Conservation (phyloP, 2,797 vertebrate species). For the Tenualosa thibaudeaui region DNA sequence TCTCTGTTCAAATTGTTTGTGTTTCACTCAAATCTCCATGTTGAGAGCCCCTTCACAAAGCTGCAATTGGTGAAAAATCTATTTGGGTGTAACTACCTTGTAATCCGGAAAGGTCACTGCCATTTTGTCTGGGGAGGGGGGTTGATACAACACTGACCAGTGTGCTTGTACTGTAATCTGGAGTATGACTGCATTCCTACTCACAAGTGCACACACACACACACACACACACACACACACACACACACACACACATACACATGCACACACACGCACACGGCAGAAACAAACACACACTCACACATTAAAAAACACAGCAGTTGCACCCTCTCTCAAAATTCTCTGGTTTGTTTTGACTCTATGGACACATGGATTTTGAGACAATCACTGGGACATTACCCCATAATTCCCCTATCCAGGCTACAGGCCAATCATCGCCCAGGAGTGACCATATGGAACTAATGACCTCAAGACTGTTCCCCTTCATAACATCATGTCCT, state of each 20-base stretch:
- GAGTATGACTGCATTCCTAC: background rate
- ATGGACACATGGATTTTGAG: background rate
- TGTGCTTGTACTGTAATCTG: background rate
- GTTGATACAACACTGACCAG: background rate
- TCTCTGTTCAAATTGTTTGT: background rate
- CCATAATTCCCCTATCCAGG: background rate
- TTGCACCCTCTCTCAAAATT: background rate
- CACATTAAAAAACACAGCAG: background rate
- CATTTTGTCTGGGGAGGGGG: background rate
- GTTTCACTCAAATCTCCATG: background rate
- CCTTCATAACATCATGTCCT: background rate
- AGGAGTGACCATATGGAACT: constrained; percentile 5
- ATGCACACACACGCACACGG: background rate
- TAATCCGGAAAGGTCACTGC: background rate
- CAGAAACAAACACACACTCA: background rate
- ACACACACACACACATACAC: background rate
- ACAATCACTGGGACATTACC: background rate
- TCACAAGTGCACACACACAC: background rate
- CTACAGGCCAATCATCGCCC: background rate
- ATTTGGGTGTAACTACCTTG: constrained; percentile 14
- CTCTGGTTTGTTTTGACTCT: background rate
- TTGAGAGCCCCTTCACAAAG: background rate
- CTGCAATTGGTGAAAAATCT: background rate
- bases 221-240: background rate
- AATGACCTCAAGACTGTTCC: background rate